These are phyloP conservation scores for Lamprotornis superbus DNA, from an alignment of 2,113 vertebrate species.

Conservation along the genomic window DNA sequence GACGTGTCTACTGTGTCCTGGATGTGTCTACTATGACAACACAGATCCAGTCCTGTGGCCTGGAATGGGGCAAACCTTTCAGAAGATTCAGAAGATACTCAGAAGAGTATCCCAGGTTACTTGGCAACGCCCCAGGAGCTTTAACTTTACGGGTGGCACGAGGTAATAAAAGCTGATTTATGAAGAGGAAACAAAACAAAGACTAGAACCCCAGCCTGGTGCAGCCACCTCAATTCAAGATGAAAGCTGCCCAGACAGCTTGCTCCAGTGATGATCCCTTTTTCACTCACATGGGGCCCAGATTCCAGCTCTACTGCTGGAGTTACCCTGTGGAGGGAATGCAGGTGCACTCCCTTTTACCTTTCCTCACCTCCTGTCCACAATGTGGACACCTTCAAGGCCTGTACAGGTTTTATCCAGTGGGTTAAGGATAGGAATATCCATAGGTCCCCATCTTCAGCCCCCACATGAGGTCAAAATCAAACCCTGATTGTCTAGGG, in stretches of 20 bases:
- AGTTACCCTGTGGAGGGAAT: background rate
- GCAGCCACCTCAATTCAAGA: background rate
- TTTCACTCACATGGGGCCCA: background rate
- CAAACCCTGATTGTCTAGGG: background rate
- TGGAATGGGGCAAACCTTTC: background rate
- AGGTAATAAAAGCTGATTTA: background rate
- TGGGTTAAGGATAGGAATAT: background rate
- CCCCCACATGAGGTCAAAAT: background rate
- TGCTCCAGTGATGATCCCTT: background rate
- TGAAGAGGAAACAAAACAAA: background rate
- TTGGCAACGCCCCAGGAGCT: background rate
- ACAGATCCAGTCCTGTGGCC: background rate
- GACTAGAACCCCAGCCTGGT: background rate
- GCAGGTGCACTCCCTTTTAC: background rate
- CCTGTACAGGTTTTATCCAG: background rate
- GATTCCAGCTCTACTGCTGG: background rate
- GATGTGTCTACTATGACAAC: background rate
- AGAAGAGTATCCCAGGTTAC: background rate
- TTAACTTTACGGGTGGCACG: background rate
- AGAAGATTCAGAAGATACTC: background rate
- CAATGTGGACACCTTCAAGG: background rate
- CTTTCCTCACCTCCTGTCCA: background rate
- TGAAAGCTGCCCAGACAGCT: background rate
- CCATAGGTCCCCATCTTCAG: background rate
- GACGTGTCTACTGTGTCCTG: background rate